Evolutionary conservation across 1,140 invertebrate species (phyloP).

Genomic region (Cataglyphis hispanica): DNA sequence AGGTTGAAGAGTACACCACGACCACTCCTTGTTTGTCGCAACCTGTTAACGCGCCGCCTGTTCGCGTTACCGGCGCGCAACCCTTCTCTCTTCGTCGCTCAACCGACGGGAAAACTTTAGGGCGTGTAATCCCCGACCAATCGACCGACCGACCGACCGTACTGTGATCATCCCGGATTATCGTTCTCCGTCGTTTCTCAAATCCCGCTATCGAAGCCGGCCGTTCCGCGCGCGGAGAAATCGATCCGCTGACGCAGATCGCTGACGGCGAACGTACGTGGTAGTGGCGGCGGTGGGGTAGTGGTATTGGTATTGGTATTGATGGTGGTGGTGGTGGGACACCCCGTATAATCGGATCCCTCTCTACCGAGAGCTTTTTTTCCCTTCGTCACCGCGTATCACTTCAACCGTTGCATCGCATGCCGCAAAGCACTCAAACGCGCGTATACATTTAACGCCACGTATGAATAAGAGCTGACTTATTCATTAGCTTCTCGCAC

Average conservation of each 20-base stretch:
- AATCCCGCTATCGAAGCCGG: slow-evolving; percentile 47
- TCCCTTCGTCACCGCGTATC: slow-evolving; percentile 34
- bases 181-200: slow-evolving; percentile 52
- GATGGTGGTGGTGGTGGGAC: not conserved
- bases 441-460: not conserved
- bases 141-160: slow-evolving; percentile 21
- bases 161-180: slow-evolving; percentile 57
- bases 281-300: not conserved
- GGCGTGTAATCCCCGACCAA: slow-evolving; percentile 46
- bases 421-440: slow-evolving; percentile 34
- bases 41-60: slow-evolving; percentile 64
- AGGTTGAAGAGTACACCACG: slow-evolving; percentile 61
- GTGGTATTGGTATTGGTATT: not conserved
- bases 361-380: slow-evolving; percentile 18
- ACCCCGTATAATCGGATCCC: slow-evolving; percentile 49
- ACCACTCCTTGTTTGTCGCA: slow-evolving; percentile 66
- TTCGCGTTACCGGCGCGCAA: slow-evolving; percentile 49
- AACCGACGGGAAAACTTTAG: slow-evolving; percentile 66
- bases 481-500: slow-evolving; percentile 16
- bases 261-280: slow-evolving; percentile 16
- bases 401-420: slow-evolving; percentile 20
- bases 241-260: slow-evolving; percentile 61
- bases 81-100: slow-evolving; percentile 55
- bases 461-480: slow-evolving; percentile 22
- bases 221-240: slow-evolving; percentile 30